phyloP scores from a whole-genome alignment of 2,797 vertebrate genomes.

The Chromobotia macracanthus region DNA sequence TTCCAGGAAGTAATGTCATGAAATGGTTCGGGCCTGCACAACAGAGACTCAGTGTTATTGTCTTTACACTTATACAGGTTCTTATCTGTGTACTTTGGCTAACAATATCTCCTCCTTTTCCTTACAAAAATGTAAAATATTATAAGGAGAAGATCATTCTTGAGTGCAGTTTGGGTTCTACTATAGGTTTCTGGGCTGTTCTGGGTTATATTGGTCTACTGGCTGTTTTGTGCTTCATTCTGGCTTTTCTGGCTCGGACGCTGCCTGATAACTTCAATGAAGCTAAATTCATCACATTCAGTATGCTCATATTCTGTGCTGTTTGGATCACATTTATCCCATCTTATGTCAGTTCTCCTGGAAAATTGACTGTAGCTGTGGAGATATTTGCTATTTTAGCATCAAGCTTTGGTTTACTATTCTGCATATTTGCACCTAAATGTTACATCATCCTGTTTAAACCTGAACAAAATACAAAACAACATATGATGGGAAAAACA shows the following conservation, averaged over 20 bases:
- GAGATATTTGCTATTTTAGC: conserved; percentile 64
- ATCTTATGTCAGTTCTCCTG: conserved; percentile 63
- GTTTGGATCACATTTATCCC: conserved; percentile 65
- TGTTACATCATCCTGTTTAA: conserved; percentile 43
- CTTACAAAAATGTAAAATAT: conserved; percentile 54
- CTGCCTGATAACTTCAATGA: conserved; percentile 66
- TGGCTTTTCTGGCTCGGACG: conserved; percentile 61
- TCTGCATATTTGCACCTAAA: conserved; percentile 65
- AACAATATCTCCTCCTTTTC: conserved; percentile 63
- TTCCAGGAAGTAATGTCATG: conserved; percentile 70
- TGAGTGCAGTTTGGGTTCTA: conserved; percentile 64
- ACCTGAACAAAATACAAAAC: conserved; percentile 16
- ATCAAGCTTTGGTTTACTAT: conserved; percentile 62
- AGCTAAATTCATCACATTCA: conserved; percentile 67
- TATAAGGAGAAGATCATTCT: conserved; percentile 63
- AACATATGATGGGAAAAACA: too few species aligned
- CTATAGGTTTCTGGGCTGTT: conserved; percentile 62
- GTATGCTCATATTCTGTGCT: conserved; percentile 65
- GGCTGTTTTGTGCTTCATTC: conserved; percentile 59
- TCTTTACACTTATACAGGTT: conserved; percentile 67
- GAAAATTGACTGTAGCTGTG: conserved; percentile 63
- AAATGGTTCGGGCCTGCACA: conserved; percentile 77
- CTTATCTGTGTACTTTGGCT: conserved; percentile 65
- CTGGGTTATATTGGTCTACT: conserved; percentile 63
- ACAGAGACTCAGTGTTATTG: conserved; percentile 73